Evolutionary conservation across 2,888 invertebrate species (phyloP), one percentile per base, ranked within the genome.

Genomic region (Tetheella fluctuosa): DNA sequence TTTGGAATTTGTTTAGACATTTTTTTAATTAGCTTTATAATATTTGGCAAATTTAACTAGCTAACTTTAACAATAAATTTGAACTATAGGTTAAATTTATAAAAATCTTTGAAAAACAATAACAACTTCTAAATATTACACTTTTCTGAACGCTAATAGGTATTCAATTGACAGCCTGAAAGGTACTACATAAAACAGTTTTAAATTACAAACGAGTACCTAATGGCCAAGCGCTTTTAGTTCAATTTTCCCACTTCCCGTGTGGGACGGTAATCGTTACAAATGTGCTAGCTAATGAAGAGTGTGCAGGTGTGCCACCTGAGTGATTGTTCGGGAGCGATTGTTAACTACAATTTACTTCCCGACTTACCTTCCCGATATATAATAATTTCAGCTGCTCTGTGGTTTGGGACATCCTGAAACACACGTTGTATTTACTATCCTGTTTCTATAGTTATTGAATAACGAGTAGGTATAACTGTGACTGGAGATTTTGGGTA

Each of bases 261-360:
- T 48, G 48, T 48, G 48, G 48, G 48, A 48, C 48, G 48, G 23
- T 54, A 59, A 54, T 54, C 34, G 59, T 54, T 39, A 59, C 42
- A 54, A 54, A 54, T 59, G 59, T 39, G 23, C 23, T 15, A 42
- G 52, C 28, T 69, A 69, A 65, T 65, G 66, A 65, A 65, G 57
- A 52, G 48, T 52, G 64, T 63, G 64, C 67, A 65, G 69, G 67
- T 64, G 67, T 34, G 65, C 63, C 53, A 34, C 23, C n/a, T 48
- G 48, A 48, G 48, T 48, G 48, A 48, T 48, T 20, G 48, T 48
- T 48, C 48, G 20, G 20, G n/a, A 48, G 2, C 48, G 20, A 48
- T 48, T 48, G 20, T 48, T 48, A 20, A 48, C n/a, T 48, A 48
- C 20, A 48, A 8, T 20, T 20, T 48, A 20, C 48, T 48, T 48